A percentile compares a stretch with the other conserved stretches of the same genome.
phyloP scores from a whole-genome alignment of 2,797 vertebrate species.

The Dermochelys coriacea region DNA sequence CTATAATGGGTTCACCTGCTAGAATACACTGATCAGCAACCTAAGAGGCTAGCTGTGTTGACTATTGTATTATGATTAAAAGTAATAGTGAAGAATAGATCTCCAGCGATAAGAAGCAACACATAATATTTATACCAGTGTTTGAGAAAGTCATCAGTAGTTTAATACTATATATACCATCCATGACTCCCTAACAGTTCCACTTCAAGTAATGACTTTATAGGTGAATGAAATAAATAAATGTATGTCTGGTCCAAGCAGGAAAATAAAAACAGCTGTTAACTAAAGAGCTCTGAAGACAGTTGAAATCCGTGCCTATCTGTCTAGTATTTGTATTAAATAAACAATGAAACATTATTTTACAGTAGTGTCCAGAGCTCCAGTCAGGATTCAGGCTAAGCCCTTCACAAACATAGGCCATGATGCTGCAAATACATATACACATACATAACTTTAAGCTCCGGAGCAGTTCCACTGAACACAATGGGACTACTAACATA shows the following conservation, averaged over 20 bases:
- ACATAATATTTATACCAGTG: neutral
- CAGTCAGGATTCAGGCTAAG: neutral
- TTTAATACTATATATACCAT: neutral
- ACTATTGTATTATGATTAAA: slow-evolving; percentile 47
- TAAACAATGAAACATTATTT: neutral
- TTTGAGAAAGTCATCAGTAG: neutral
- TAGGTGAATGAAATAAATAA: neutral
- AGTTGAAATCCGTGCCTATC: neutral
- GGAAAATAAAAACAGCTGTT: neutral
- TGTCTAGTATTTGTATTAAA: neutral
- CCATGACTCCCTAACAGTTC: neutral
- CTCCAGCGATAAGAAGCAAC: neutral
- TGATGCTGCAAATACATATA: neutral
- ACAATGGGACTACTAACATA: fast-evolving
- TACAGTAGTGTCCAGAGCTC: neutral
- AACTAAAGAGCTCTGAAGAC: neutral
- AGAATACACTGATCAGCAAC: slow-evolving; percentile 23
- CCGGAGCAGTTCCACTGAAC: neutral
- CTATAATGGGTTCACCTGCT: slow-evolving; percentile 23
- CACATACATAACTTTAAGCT: neutral
- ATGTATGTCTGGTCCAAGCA: neutral
- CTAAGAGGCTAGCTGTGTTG: slow-evolving; percentile 3
- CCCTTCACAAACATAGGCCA: neutral
- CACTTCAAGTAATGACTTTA: neutral
- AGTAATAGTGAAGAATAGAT: slow-evolving; percentile 44